Percentiles rank a stretch among this genome's conserved stretches.
Conservation (phyloP, 2,888 invertebrate genomes). For the Spisula subtruncata region DNA sequence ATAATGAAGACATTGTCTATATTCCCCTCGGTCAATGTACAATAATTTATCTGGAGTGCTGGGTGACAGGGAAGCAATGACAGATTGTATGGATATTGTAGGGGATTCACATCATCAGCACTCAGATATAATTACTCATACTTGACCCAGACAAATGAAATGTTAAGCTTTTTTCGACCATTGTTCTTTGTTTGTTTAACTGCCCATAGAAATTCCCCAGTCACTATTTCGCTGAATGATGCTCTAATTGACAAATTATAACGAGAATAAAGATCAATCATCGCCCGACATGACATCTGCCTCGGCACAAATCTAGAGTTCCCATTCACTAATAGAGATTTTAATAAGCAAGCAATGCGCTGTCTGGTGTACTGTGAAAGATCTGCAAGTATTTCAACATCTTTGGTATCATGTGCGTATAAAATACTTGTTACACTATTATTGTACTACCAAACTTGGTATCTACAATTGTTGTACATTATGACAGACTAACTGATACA, state of each 20-base stretch:
- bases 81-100: background rate
- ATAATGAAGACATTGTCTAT: background rate
- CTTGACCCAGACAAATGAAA: conserved; percentile 45
- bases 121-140: conserved; percentile 1
- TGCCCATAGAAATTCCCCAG: conserved; percentile 31
- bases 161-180: conserved; percentile 41
- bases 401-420: background rate
- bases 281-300: conserved; percentile 35
- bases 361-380: background rate
- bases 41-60: background rate
- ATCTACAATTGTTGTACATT: too few relatives aligned
- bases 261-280: conserved; percentile 35
- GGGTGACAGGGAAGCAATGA: background rate
- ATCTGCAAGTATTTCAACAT: background rate
- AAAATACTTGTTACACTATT: background rate
- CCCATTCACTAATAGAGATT: background rate
- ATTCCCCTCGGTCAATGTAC: background rate
- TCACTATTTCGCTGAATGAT: conserved; percentile 10
- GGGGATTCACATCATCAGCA: background rate
- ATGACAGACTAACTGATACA: too few relatives aligned
- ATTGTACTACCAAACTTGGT: too few relatives aligned
- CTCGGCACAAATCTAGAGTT: background rate
- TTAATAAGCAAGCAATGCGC: background rate
- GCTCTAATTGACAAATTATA: conserved; percentile 38
- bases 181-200: conserved; percentile 47